Conservation (phyloP, 2,113 vertebrate genomes). For the Myotis yumanensis region DNA sequence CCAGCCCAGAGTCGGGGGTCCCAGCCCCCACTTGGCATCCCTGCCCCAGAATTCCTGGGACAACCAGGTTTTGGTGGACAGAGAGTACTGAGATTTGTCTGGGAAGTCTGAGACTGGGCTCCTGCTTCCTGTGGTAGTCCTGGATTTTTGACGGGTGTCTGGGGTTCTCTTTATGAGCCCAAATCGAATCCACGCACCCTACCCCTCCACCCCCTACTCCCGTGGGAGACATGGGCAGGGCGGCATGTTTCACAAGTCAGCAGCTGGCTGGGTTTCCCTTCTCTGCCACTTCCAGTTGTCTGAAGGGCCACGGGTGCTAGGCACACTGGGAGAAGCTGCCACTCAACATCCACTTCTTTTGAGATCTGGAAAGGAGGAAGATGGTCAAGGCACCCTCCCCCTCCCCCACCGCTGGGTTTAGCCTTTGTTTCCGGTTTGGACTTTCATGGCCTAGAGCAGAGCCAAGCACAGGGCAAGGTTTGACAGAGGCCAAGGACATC, state of each 20-base stretch:
- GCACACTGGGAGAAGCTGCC: background rate
- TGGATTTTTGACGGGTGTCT: background rate
- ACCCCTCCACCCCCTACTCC: background rate
- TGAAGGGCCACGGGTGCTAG: background rate
- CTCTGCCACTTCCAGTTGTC: constrained; percentile 39
- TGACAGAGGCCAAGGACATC: constrained; percentile 73
- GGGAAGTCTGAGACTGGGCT: background rate
- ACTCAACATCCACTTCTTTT: background rate
- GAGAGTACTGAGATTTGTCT: background rate
- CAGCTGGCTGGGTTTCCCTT: background rate
- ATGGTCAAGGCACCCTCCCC: constrained; percentile 47
- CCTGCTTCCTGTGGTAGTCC: background rate
- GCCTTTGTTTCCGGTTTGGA: constrained; percentile 71
- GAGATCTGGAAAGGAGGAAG: constrained; percentile 56
- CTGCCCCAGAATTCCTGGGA: background rate
- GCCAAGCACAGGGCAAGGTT: constrained; percentile 73
- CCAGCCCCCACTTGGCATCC: background rate
- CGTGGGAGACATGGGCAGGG: background rate
- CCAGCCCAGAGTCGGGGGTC: background rate
- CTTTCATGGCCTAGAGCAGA: constrained; percentile 56
- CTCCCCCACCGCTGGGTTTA: constrained; percentile 52
- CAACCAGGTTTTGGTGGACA: background rate
- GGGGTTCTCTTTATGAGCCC: background rate
- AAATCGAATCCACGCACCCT: background rate
- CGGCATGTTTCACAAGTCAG: background rate